phyloP scores from a whole-genome alignment of 2,888 invertebrate species.

The Acleris cristana region DNA sequence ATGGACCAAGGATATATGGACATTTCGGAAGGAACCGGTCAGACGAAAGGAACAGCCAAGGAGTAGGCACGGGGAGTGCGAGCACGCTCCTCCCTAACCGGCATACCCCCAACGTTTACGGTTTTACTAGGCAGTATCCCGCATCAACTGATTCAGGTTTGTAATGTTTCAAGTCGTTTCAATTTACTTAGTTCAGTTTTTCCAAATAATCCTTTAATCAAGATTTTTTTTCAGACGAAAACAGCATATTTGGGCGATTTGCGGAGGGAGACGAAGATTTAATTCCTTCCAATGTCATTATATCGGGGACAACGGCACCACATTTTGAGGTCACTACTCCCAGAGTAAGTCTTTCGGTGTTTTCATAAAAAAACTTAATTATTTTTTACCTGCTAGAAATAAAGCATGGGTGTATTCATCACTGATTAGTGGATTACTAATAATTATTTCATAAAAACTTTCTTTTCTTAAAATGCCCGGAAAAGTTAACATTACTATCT shows the following conservation, averaged over 20 bases:
- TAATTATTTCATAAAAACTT: no score
- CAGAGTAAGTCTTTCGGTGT: conserved; percentile 48
- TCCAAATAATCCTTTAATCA: conserved; percentile 7
- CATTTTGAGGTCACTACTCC: conserved; percentile 55
- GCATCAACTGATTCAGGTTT: conserved; percentile 67
- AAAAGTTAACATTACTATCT: no score
- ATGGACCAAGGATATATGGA: conserved; percentile 49
- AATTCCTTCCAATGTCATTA: conserved; percentile 49
- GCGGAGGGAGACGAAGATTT: conserved; percentile 56
- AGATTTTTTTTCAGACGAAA: conserved; percentile 64
- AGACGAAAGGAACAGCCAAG: conserved; percentile 54
- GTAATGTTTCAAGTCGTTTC: background rate
- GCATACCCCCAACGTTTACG: conserved; percentile 52
- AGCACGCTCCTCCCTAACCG: conserved; percentile 58
- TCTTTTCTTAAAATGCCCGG: no score
- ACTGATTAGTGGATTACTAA: no score
- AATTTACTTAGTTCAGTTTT: background rate
- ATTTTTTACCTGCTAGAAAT: no score
- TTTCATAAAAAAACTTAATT: no score
- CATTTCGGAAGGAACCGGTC: conserved; percentile 50
- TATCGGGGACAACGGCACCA: conserved; percentile 44
- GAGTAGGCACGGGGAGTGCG: conserved; percentile 51
- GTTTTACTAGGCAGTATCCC: conserved; percentile 50
- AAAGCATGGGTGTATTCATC: no score
- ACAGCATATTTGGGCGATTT: conserved; percentile 76